These are phyloP conservation scores for Apamea sordens DNA, from an alignment of 2,888 invertebrate genomes.

Conservation along the genomic window DNA sequence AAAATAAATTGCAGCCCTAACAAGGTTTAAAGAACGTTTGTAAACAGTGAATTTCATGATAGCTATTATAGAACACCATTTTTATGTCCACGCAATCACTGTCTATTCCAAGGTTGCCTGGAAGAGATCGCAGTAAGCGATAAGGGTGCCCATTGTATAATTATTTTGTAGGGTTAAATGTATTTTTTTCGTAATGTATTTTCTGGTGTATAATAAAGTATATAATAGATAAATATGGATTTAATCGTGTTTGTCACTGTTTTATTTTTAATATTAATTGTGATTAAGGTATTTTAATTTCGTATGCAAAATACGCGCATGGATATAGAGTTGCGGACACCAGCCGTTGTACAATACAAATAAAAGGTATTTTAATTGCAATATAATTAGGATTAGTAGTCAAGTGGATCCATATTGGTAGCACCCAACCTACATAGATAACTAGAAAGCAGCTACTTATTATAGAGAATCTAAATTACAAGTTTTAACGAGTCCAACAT, in stretches of 20 bases:
- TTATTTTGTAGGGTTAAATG: background rate
- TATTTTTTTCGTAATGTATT: background rate
- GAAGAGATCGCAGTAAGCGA: too few relatives aligned
- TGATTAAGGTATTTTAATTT: background rate
- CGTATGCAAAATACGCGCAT: background rate
- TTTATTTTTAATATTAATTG: background rate
- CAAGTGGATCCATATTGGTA: background rate
- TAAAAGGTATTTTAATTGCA: background rate
- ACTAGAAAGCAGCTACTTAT: background rate
- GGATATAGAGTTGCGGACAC: background rate
- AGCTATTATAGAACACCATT: background rate
- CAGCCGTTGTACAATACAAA: background rate
- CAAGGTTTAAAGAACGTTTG: background rate
- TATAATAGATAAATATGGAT: background rate
- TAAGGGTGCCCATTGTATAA: background rate
- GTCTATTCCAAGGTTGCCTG: background rate
- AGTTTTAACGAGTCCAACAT: slow-evolving; percentile 44
- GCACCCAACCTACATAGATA: background rate
- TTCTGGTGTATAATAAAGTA: background rate
- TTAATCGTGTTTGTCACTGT: background rate
- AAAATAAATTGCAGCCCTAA: background rate
- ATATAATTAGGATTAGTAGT: background rate
- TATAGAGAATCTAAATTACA: slow-evolving; percentile 37
- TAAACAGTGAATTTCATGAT: background rate
- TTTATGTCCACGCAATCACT: background rate